Percentiles rank a stretch among this genome's conserved stretches.
Evolutionary conservation across 2,113 vertebrate genomes (phyloP).

Genomic region (Rhombomys opimus): DNA sequence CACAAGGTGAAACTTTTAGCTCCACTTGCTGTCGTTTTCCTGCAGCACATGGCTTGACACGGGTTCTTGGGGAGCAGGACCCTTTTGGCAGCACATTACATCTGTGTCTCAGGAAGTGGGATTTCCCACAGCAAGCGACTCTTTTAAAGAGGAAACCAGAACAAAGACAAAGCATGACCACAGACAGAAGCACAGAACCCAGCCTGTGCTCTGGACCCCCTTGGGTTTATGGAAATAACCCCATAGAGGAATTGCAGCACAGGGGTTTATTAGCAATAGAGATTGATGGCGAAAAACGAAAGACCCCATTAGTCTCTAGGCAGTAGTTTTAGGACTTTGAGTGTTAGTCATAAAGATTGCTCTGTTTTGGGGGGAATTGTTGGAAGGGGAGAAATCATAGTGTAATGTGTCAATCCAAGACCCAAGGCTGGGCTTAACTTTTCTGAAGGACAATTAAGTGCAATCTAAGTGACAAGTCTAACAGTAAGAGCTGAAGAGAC

Average conservation of each 20-base stretch:
- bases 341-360: neutral
- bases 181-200: neutral
- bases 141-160: constrained; percentile 57
- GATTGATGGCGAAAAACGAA: neutral
- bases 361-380: neutral
- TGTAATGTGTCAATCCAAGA: neutral
- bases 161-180: neutral
- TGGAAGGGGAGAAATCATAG: neutral
- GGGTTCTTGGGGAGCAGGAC: constrained; percentile 16
- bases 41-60: neutral
- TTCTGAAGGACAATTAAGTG: neutral
- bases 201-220: neutral
- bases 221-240: neutral
- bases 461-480: neutral
- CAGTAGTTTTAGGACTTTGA: neutral
- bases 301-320: neutral
- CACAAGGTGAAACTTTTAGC: constrained; percentile 38
- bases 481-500: neutral
- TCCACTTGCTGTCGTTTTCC: neutral
- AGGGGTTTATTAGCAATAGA: neutral
- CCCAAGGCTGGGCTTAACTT: neutral
- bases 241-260: neutral
- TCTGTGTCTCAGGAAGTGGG: neutral
- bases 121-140: neutral
- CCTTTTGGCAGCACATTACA: neutral